Evolutionary conservation across 23 tunicate genomes (phyloP), one percentile per base, ranked within the genome.

Genomic region (Aplidium turbinatum): DNA sequence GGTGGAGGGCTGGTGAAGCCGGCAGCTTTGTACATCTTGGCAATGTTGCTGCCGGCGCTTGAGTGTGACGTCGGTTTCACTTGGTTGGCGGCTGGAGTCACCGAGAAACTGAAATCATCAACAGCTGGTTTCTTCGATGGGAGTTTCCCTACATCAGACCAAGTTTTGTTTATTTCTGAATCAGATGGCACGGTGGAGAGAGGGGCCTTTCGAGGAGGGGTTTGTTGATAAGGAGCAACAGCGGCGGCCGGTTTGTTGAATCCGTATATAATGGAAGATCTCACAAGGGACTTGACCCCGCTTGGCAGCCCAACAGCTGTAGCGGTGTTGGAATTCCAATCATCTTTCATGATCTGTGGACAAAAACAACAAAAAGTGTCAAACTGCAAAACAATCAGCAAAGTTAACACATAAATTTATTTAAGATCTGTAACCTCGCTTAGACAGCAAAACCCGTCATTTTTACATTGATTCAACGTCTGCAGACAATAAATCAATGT

Each of bases 201-300:
- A 21, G 74, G 33, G 24, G 76, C 45, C 3, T 74, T 35, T 35
- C 47, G 39, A 5, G 90, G 82, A 24, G 85, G 78, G 1, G 84
- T 79, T 67, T 87, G 94, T 18, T 58, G 85, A 55, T 78, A 78
- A 30, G 94, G 94, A 24, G 85, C 94, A 21, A 87, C 94, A 3
- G 94, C 94, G 7, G 85, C 94, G 2, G 94, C 94, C 4, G 94
- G 94, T 33, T 87, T 87, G 60, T 87, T 87, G 81, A 87, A 87
- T 6, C 94, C 94, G 39, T 64, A 79, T 18, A 87, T 73, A 29
- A 79, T 58, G 31, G 79, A 18, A 3, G 84, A 78, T 16, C 63
- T 48, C 18, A 70, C 29, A 24, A 34, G 58, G 3, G 36, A 5
- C 35, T 47, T 70, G 58, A 48, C 13, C 16, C 76, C 58, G 29